Conservation (phyloP, 2,888 invertebrate genomes). For the Brachycybe producta region DNA sequence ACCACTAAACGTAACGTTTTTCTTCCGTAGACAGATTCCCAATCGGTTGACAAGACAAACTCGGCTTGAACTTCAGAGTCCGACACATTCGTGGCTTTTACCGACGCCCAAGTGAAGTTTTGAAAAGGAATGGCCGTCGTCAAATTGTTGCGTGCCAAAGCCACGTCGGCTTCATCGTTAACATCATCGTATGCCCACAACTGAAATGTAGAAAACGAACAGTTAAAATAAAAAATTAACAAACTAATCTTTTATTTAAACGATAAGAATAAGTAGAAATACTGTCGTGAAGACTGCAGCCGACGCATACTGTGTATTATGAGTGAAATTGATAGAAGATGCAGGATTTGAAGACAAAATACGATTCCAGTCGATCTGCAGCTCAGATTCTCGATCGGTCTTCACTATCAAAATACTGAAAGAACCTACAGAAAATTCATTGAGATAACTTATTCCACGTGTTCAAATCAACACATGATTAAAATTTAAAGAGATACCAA, state of each 20-base stretch:
- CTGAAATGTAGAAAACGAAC: no score
- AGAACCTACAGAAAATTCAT: no score
- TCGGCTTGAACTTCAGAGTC: background rate
- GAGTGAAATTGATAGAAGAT: no score
- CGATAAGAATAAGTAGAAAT: no score
- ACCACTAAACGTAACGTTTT: no score
- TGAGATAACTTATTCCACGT: no score
- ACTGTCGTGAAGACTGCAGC: constrained; percentile 46
- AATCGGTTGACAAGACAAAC: background rate
- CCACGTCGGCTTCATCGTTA: background rate
- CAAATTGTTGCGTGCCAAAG: background rate
- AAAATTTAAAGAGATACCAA: no score
- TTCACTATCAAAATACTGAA: constrained; percentile 46
- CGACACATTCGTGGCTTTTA: background rate
- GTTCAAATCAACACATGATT: no score
- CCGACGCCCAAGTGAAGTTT: background rate
- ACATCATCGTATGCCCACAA: constrained; percentile 37
- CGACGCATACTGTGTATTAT: constrained; percentile 44
- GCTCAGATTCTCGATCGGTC: constrained; percentile 37
- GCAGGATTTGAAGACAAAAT: no score
- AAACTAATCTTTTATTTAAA: no score
- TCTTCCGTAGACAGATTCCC: background rate
- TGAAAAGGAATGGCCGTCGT: background rate
- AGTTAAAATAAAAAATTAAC: no score
- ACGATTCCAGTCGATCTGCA: constrained; percentile 42